Conservation (phyloP, 1,140 invertebrate species). For the Drosophila paulistorum region DNA sequence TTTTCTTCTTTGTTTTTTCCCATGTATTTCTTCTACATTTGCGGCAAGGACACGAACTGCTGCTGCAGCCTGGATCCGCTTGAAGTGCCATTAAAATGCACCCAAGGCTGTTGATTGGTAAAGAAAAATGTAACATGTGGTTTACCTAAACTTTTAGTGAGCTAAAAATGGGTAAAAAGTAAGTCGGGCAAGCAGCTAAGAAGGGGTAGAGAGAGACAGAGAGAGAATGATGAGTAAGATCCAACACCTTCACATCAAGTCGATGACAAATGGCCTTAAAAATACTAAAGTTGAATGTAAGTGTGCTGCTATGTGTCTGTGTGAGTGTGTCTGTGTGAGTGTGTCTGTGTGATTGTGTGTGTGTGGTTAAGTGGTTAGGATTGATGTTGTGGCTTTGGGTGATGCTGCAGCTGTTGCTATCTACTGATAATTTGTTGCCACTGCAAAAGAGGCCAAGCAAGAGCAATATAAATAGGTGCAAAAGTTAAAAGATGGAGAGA, state of each 20-base stretch:
- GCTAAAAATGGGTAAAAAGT: slow-evolving; percentile 14
- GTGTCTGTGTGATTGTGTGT: slow-evolving; percentile 16
- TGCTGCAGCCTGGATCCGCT: slow-evolving; percentile 36
- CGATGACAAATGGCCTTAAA: slow-evolving; percentile 29
- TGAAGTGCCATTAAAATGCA: slow-evolving; percentile 57
- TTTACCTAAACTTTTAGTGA: slow-evolving; percentile 55
- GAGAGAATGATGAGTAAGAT: slow-evolving; percentile 16
- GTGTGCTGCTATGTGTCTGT: slow-evolving; percentile 9
- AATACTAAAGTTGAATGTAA: slow-evolving; percentile 16
- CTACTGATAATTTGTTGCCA: slow-evolving; percentile 32
- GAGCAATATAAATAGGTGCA: background rate
- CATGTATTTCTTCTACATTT: slow-evolving; percentile 37
- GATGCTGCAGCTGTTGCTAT: slow-evolving; percentile 19
- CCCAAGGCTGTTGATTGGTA: slow-evolving; percentile 63
- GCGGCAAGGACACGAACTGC: slow-evolving; percentile 42
- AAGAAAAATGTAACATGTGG: slow-evolving; percentile 61
- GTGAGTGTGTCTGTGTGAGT: slow-evolving; percentile 21
- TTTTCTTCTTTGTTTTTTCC: slow-evolving; percentile 7
- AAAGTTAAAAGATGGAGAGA: background rate
- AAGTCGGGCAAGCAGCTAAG: background rate
- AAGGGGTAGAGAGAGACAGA: background rate
- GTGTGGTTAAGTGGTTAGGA: slow-evolving; percentile 38
- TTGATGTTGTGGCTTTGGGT: slow-evolving; percentile 25
- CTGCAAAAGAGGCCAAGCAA: slow-evolving; percentile 13
- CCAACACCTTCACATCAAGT: slow-evolving; percentile 54